phyloP scores from a whole-genome alignment of 2,888 invertebrate genomes.

The Ochropleura leucogaster region DNA sequence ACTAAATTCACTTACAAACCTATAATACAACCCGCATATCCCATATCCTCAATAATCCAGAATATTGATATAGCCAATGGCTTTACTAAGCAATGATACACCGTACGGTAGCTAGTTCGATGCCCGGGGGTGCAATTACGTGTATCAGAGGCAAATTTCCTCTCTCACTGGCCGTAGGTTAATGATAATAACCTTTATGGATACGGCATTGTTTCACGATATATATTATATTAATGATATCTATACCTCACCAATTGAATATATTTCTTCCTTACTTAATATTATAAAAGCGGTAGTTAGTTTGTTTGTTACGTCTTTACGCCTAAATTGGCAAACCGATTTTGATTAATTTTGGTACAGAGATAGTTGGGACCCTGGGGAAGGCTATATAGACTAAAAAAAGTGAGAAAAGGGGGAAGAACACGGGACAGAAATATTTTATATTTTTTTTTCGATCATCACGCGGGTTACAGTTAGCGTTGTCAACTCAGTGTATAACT shows the following conservation, averaged over 20 bases:
- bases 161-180: conserved; percentile 67
- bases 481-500: no score
- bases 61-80: conserved; percentile 63
- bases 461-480: no score
- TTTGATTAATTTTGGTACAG: no score
- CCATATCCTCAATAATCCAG: conserved; percentile 40
- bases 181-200: conserved; percentile 51
- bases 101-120: conserved; percentile 70
- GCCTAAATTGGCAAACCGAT: no score
- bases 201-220: conserved; percentile 60
- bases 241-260: conserved; percentile 12
- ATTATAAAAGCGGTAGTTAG: no score
- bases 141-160: conserved; percentile 79
- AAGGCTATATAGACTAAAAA: no score
- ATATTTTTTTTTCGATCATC: no score
- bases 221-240: conserved; percentile 38
- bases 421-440: no score
- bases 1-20: not conserved
- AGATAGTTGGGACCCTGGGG: no score
- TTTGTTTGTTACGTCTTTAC: no score
- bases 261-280: not conserved
- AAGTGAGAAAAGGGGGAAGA: no score
- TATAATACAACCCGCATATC: not conserved
- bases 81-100: conserved; percentile 64
- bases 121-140: conserved; percentile 73